These are phyloP conservation scores for Brachionus manjavacas DNA, from an alignment of 1,140 invertebrate species.

Conservation along the genomic window DNA sequence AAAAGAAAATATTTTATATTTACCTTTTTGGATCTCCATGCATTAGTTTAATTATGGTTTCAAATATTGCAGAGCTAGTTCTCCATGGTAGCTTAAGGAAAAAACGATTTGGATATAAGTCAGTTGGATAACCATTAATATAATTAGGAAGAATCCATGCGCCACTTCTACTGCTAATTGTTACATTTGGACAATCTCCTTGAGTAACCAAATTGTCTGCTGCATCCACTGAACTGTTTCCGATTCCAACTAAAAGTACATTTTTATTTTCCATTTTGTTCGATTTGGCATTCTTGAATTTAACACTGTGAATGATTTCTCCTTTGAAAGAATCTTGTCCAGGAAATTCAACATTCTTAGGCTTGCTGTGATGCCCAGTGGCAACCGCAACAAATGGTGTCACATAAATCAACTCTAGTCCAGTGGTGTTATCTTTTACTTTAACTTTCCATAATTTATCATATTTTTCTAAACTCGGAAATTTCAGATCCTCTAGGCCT, in stretches of 20 bases:
- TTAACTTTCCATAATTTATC: constrained; percentile 20
- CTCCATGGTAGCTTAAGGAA: constrained; percentile 49
- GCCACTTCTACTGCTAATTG: constrained; percentile 51
- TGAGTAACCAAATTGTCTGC: constrained; percentile 50
- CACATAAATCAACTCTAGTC: constrained; percentile 43
- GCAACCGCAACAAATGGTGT: constrained; percentile 49
- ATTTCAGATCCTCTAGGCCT: neutral
- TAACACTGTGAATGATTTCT: constrained; percentile 52
- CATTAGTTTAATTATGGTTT: constrained; percentile 48
- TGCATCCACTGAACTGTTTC: constrained; percentile 53
- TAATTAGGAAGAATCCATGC: constrained; percentile 54
- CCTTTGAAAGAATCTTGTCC: constrained; percentile 52
- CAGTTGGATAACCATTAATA: constrained; percentile 49
- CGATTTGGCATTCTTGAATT: constrained; percentile 50
- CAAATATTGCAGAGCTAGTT: constrained; percentile 47
- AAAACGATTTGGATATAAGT: constrained; percentile 50
- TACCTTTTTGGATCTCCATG: constrained; percentile 50
- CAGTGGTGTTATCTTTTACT: neutral
- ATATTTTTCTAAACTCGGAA: neutral
- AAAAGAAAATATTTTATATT: neutral
- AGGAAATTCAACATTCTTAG: constrained; percentile 47
- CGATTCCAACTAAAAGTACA: constrained; percentile 53
- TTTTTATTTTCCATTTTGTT: constrained; percentile 50
- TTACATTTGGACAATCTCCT: constrained; percentile 51
- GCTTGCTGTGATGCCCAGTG: constrained; percentile 54